A percentile compares a stretch with the other conserved stretches of the same genome.
phyloP scores from a whole-genome alignment of 1,140 invertebrate genomes.

The Anoplophora glabripennis region DNA sequence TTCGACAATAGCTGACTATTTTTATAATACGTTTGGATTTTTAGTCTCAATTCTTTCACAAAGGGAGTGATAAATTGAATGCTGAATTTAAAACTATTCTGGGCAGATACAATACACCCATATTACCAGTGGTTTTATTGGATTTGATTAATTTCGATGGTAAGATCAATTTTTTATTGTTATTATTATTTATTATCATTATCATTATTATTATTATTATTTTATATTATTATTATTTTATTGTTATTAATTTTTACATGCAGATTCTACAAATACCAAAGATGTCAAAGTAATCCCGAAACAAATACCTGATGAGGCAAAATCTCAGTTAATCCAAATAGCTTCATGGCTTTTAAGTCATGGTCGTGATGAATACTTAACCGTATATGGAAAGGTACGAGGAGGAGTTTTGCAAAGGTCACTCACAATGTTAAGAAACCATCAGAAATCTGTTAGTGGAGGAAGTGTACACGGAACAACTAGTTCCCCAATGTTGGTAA shows the following conservation, averaged over 20 bases:
- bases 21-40: slow-evolving; percentile 38
- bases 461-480: slow-evolving; percentile 54
- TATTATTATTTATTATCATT: too few relatives aligned
- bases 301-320: slow-evolving; percentile 54
- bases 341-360: slow-evolving; percentile 81
- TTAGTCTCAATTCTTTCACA: slow-evolving; percentile 69
- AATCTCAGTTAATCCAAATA: slow-evolving; percentile 73
- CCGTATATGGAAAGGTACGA: slow-evolving; percentile 76
- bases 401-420: slow-evolving; percentile 74
- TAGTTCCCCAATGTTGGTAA: slow-evolving; percentile 47
- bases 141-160: slow-evolving; percentile 88
- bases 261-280: slow-evolving; percentile 38
- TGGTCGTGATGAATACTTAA: slow-evolving; percentile 74
- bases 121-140: slow-evolving; percentile 79
- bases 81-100: slow-evolving; percentile 85
- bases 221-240: too few relatives aligned
- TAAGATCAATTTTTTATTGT: slow-evolving; percentile 32
- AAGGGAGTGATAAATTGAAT: slow-evolving; percentile 73
- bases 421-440: slow-evolving; percentile 74
- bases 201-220: too few relatives aligned
- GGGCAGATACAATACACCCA: slow-evolving; percentile 79
- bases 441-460: slow-evolving; percentile 73
- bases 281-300: slow-evolving; percentile 29
- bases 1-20: too few relatives aligned
- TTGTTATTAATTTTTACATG: slow-evolving; percentile 1